phyloP scores from a whole-genome alignment of 2,797 vertebrate species.

The Synanceia verrucosa region DNA sequence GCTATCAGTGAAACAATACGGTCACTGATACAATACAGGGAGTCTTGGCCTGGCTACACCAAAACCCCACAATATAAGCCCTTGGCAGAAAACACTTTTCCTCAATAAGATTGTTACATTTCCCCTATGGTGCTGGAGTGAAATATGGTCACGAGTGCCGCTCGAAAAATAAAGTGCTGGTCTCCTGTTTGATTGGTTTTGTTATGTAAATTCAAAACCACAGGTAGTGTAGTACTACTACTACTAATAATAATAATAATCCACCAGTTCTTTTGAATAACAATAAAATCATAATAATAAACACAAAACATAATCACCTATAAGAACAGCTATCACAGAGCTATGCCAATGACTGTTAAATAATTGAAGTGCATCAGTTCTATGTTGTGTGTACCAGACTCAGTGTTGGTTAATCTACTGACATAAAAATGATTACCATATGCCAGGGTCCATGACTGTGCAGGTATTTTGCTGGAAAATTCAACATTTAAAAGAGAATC shows the following conservation, averaged over 20 bases:
- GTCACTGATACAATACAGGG: no score
- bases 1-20: neutral
- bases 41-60: no score
- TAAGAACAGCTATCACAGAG: neutral
- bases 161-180: neutral
- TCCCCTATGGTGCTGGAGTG: neutral
- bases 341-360: no score
- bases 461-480: no score
- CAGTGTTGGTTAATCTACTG: no score
- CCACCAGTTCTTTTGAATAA: neutral
- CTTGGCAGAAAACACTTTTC: neutral
- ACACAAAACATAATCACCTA: neutral
- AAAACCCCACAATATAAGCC: no score
- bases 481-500: no score
- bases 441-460: no score
- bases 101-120: neutral
- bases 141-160: neutral
- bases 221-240: neutral
- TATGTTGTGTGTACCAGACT: no score
- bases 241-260: neutral
- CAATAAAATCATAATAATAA: neutral
- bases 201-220: neutral
- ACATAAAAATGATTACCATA: no score
- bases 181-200: neutral
- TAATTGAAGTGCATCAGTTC: no score